Conservation (phyloP, 2,888 invertebrate species). For the Cheilosia soror region DNA sequence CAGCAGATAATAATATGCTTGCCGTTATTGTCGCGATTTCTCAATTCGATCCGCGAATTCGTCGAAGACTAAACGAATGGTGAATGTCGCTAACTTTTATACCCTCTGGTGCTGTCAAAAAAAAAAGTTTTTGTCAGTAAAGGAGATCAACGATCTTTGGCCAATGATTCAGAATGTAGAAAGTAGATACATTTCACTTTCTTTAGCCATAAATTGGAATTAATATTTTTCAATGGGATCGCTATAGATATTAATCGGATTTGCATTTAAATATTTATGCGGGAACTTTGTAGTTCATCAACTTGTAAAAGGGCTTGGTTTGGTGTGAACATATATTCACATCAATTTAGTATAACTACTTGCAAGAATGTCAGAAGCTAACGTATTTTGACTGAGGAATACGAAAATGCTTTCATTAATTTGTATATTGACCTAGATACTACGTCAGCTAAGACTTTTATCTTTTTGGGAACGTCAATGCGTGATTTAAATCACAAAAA, state of each 20-base stretch:
- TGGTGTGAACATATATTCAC: not conserved
- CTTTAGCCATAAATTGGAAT: conserved; percentile 48
- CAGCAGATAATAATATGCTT: not conserved
- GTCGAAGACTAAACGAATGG: conserved; percentile 55
- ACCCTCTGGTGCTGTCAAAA: conserved; percentile 19
- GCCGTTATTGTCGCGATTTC: conserved; percentile 13
- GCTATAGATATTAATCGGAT: conserved; percentile 21
- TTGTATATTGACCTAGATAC: not conserved
- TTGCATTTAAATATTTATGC: conserved; percentile 50
- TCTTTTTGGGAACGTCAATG: no score
- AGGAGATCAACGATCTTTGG: conserved; percentile 24
- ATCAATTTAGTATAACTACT: not conserved
- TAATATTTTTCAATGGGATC: conserved; percentile 32
- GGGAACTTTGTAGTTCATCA: not conserved
- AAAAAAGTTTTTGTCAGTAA: conserved; percentile 7
- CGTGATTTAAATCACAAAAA: no score
- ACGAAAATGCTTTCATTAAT: not conserved
- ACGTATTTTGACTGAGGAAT: not conserved
- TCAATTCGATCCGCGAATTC: conserved; percentile 35
- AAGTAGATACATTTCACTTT: conserved; percentile 68
- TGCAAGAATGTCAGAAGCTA: not conserved
- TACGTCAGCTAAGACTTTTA: no score
- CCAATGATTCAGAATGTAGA: conserved; percentile 65
- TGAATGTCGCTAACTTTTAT: conserved; percentile 60
- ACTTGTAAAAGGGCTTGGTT: conserved; percentile 25